Evolutionary conservation across 1,140 invertebrate genomes (phyloP), one percentile per base, ranked within the genome.

Genomic region (Ceratina calcarata): DNA sequence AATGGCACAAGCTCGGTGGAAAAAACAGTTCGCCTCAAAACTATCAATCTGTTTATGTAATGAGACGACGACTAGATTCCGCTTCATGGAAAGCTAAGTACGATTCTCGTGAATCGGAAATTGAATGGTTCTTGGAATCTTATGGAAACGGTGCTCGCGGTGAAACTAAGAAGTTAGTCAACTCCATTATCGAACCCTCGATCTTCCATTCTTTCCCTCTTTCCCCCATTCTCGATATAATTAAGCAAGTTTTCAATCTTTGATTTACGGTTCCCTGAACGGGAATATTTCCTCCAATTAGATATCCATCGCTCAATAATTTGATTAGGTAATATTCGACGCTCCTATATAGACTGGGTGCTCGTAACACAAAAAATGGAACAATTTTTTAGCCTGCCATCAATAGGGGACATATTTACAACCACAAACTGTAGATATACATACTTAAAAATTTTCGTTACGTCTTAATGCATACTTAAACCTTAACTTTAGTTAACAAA

Each of bases 191-290:
- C 32, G 13, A 22, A 13, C 32, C 15, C 37, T 67, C 37, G 49
- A 67, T n/a, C n/a, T n/a, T n/a, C n/a, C n/a, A n/a, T n/a, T 67
- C 65, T 49, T 45, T 3, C 32, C 45, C 22, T 22, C 37, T 65
- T 13, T 2, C 64, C n/a, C 37, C 18, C 62, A 32, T 65, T 37
- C 27, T 49, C 22, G 10, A 20, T 18, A 67, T 67, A 49, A 67
- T 67, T 67, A 67, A 67, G 32, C 65, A 20, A 67, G n/a, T 67
- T 45, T 45, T 20, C 37, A 67, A 32, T 45, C 32, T 22, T 67
- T 49, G 65, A 67, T 67, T 49, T 45, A 67, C 22, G 37, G 13
- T 67, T 15, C 65, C 16, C 18, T 3, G 8, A 49, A 32, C 20
- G 12, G 32, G 18, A 16, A 37, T 65, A 67, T 49, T 67, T 67